Evolutionary conservation across 2,888 invertebrate genomes (phyloP).

Genomic region (Drosophila anomalata): DNA sequence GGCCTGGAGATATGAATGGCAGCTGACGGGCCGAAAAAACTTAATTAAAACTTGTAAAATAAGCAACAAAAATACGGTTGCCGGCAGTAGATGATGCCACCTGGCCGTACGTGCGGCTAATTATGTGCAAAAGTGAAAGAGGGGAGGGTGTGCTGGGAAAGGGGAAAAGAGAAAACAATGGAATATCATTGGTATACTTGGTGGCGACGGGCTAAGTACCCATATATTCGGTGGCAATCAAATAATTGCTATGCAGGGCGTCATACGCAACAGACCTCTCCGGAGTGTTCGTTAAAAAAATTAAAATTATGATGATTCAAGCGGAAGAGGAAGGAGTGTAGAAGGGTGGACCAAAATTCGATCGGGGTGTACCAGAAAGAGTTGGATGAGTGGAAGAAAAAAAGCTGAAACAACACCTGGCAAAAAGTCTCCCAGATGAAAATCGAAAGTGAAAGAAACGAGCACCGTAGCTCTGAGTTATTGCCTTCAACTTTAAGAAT

Average conservation of each 20-base stretch:
- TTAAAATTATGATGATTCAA: conserved; percentile 42
- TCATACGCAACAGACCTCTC: conserved; percentile 53
- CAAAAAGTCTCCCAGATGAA: not conserved
- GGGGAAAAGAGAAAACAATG: conserved; percentile 10
- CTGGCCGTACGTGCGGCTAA: conserved; percentile 62
- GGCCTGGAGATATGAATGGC: conserved; percentile 34
- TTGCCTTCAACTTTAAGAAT: not conserved
- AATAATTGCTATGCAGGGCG: conserved; percentile 71
- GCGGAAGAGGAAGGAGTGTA: conserved; percentile 39
- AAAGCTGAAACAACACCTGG: not conserved
- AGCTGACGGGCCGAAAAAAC: conserved; percentile 41
- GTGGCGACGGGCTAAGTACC: not conserved
- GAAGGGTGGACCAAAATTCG: conserved; percentile 16
- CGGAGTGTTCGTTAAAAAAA: conserved; percentile 15
- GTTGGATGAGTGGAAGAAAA: not conserved
- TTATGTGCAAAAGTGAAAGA: conserved; percentile 49
- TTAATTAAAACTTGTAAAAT: conserved; percentile 59
- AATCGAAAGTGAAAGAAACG: conserved; percentile 20
- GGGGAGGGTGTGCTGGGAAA: conserved; percentile 1
- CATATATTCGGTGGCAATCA: conserved; percentile 46
- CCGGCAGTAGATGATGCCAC: conserved; percentile 25
- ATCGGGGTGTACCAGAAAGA: too few relatives aligned
- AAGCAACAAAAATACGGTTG: conserved; percentile 35
- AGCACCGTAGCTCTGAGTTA: conserved; percentile 1
- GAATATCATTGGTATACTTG: not conserved